Base-by-base conservation (phyloP, 2,113 vertebrate genomes). In the Glareola pratincola region DNA sequence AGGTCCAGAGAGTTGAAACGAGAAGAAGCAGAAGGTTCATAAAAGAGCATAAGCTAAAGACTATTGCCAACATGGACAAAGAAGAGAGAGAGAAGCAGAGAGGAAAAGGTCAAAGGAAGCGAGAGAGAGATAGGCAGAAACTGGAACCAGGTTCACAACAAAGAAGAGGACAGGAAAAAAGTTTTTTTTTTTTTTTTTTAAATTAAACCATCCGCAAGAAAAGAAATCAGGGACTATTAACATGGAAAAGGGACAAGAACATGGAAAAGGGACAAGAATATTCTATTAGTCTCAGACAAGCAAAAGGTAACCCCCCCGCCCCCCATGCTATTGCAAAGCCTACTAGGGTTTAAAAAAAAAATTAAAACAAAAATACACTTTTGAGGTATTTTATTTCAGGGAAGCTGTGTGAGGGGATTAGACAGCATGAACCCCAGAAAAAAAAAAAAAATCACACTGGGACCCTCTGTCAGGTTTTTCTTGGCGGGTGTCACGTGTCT, bases 61-160 rank as follows among this genome's bases (percentile, higher is more conserved):
- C 71, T 79, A 43, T 41, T 97, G 94, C 85, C 94, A 89, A 41
- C 2, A 2, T 68, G 80, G 90, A 95, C 36, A 82, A 81, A 96
- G 85, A 90, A 92, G 64, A 95, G 83, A 91, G 36, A 79, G 32
- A 77, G 43, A 86, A 39, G 37, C n/a, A 80, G 41, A 56, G 67
- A 81, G 60, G 43, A 91, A 94, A 94, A 97, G 89, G 96, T 94
- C 92, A 96, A 89, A 94, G 75, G 88, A 96, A 95, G 57, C 48
- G 41, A 45, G 59, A 56, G n/a, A 69, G 41, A 73, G 57, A 75
- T 8, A 81, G 23, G 13, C 34, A 74, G 34, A 94, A 91, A 92
- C 68, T 84, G 51, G 64, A 96, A 84, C 60, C 37, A 84, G 67
- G 86, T 85, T 96, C 56, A 80, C 68, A 88, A 82, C 37, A 94